phyloP scores from a whole-genome alignment of 2,797 vertebrate species.

The Eulemur rubriventer region DNA sequence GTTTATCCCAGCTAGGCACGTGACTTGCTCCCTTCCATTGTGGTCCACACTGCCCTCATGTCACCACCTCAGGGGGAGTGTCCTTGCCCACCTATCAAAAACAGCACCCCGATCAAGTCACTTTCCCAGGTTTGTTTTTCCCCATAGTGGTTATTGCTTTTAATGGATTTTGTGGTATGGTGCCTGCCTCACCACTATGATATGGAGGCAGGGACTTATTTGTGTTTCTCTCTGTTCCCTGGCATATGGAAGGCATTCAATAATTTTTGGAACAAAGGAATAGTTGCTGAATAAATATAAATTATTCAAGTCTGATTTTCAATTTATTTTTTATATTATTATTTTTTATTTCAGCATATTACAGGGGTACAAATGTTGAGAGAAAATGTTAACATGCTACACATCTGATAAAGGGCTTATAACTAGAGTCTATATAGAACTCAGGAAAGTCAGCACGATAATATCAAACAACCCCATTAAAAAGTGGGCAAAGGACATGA shows the following conservation, averaged over 20 bases:
- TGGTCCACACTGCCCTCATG: not conserved
- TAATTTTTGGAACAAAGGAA: slow-evolving; percentile 26
- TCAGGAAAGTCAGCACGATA: no score
- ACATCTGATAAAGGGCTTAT: no score
- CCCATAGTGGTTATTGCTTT: not conserved
- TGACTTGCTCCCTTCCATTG: not conserved
- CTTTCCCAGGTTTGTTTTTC: not conserved
- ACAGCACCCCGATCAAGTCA: not conserved
- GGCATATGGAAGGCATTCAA: not conserved
- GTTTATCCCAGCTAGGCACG: not conserved
- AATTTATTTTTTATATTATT: no score
- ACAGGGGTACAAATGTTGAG: no score
- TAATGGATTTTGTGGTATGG: not conserved
- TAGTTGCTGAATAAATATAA: not conserved
- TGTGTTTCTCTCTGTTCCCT: not conserved
- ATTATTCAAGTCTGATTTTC: slow-evolving; percentile 1
- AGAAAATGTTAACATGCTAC: no score
- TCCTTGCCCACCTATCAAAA: not conserved
- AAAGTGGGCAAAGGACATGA: no score
- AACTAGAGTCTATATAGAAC: no score
- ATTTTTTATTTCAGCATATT: no score
- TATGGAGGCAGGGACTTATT: not conserved
- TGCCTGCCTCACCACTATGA: not conserved
- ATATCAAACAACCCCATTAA: no score
- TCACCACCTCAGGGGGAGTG: not conserved